Percentiles rank a stretch among this genome's conserved stretches.
These are phyloP conservation scores for Melanotaenia boesemani DNA, from an alignment of 2,797 vertebrate genomes.

Conservation along the genomic window DNA sequence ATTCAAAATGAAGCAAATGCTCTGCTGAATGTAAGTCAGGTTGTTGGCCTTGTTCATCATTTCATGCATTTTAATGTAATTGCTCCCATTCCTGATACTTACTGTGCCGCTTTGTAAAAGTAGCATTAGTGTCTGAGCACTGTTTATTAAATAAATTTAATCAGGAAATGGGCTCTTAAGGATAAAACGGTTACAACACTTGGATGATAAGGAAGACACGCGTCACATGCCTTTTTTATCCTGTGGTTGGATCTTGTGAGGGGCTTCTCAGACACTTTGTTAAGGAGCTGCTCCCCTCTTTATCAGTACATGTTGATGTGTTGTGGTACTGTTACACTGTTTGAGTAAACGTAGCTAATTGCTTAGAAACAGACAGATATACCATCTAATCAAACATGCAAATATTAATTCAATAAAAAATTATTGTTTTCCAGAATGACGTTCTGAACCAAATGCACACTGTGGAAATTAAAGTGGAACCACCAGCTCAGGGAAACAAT, in stretches of 20 bases:
- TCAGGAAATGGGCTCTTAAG: slow-evolving; percentile 43
- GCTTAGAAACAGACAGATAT: not conserved
- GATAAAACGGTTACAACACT: slow-evolving; percentile 49
- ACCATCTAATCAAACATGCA: not conserved
- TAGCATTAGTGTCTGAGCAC: not conserved
- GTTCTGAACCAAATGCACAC: slow-evolving; percentile 77
- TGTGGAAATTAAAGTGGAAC: slow-evolving; percentile 84
- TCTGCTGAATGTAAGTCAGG: slow-evolving; percentile 89
- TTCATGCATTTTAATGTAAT: not conserved
- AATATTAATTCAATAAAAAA: not conserved
- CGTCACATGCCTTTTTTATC: slow-evolving; percentile 53
- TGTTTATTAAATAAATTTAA: slow-evolving; percentile 10
- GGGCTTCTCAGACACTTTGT: slow-evolving; percentile 63
- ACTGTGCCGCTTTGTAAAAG: not conserved
- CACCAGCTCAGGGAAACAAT: slow-evolving; percentile 85
- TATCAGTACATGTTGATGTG: slow-evolving; percentile 66
- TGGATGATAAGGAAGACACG: slow-evolving; percentile 62
- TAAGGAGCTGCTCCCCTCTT: slow-evolving; percentile 50
- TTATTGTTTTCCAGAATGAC: slow-evolving; percentile 75
- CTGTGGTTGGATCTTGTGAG: slow-evolving; percentile 46
- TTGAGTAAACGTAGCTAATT: not conserved
- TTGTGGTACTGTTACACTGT: slow-evolving; percentile 7
- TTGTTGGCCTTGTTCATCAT: not conserved
- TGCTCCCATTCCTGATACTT: not conserved
- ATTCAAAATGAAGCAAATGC: slow-evolving; percentile 92